phyloP scores from a whole-genome alignment of 2,797 vertebrate genomes.

The Ambastaia sidthimunki region DNA sequence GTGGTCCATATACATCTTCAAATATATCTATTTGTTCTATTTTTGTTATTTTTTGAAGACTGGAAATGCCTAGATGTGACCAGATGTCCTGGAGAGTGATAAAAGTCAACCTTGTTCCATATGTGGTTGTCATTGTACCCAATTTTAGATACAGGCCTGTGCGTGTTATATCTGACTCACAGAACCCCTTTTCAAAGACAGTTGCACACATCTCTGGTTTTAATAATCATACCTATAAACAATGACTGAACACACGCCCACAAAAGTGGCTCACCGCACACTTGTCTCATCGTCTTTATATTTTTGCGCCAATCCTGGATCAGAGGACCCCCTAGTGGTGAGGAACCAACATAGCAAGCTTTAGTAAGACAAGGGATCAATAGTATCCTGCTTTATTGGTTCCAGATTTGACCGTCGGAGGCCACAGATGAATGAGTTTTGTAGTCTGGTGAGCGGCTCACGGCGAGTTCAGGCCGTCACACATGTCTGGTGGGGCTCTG shows the following conservation, averaged over 20 bases:
- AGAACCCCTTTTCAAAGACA: not conserved
- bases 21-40: not conserved
- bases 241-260: not conserved
- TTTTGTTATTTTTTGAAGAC: not conserved
- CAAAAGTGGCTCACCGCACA: not conserved
- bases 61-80: not conserved
- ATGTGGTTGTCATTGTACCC: not conserved
- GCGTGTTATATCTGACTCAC: not conserved
- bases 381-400: constrained; percentile 81
- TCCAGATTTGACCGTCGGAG: constrained; percentile 85
- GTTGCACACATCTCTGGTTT: not conserved
- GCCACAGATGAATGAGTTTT: constrained; percentile 87
- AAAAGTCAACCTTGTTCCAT: not conserved
- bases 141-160: not conserved
- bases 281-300: not conserved
- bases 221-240: not conserved
- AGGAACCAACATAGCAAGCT: constrained; percentile 22
- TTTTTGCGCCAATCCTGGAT: constrained; percentile 62
- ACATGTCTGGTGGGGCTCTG: constrained; percentile 80
- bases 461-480: constrained; percentile 84
- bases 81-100: constrained; percentile 4
- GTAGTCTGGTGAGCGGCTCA: constrained; percentile 83
- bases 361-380: constrained; percentile 74
- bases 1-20: no score
- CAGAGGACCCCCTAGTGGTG: constrained; percentile 80